Base-by-base conservation (phyloP, 2,113 vertebrate species). In the Tylochromis polylepis region DNA sequence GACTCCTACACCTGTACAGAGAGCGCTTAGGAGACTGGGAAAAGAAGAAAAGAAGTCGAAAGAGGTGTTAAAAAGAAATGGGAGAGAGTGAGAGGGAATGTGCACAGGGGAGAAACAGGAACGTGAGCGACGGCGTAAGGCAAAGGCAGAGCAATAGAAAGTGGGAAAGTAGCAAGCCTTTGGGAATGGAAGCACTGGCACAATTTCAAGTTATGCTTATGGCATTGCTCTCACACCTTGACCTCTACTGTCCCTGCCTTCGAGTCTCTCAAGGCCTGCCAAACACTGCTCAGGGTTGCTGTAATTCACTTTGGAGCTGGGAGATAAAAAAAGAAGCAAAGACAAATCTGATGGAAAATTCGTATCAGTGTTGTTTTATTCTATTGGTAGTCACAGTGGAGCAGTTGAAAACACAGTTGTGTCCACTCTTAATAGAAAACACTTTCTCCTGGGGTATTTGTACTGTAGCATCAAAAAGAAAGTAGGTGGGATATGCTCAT, bases 221-320 rank as follows among this genome's bases (percentile, higher is more conserved):
- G 75, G 81, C 85, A 55, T 82, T 90, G 82, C 90, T 92, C 87
- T 90, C 70, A 89, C 88, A 93, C 93, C 89, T 94, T 94, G 88
- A 94, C 93, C 92, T 93, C 88, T 59, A 51, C 87, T 83, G 83
- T 83, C 90, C 87, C 84, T 90, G 82, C 56, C 49, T 85, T 83
- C 87, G 84, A 93, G 87, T 93, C 91, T 92, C 93, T 90, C 84
- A 90, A 92, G 90, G 87, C 92, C 90, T 92, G 83, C 85, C 89
- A 91, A 87, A 92, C 90, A 56, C 79, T 81, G 88, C 81, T 91
- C 86, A 72, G 81, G 85, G 90, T 75, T 87, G 59, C 20, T 85
- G 87, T 88, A 92, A 91, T 92, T 93, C 85, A 93, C 89, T 92
- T 90, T 89, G 67, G 72, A 91, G 82, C 85, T 14, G 56, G 11